Base-by-base conservation (phyloP, 2,888 invertebrate genomes). In the Yponomeuta plumbellus region DNA sequence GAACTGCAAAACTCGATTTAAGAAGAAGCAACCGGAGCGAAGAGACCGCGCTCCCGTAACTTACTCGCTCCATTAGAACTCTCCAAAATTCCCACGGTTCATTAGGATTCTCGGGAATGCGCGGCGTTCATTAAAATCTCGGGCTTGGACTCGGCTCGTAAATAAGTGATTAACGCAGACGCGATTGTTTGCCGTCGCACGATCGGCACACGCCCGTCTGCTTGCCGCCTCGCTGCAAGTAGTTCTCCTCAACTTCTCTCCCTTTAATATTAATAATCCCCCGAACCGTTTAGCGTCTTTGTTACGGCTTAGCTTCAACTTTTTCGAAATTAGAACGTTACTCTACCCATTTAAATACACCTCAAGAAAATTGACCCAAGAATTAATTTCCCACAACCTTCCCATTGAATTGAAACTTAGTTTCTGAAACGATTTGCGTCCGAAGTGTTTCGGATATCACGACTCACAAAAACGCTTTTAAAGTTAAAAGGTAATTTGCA, bases 131-230 rank as follows among this genome's bases (percentile, higher is more conserved):
- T 90, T 89, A 88, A 83, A 86, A 87, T 84, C 88, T 84, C 84
- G 81, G 83, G 75, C 76, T 79, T 80, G 80, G 81, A 85, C 80
- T 79, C 8, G 57, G 2, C 61, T 61, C 85, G 85, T 90, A 89
- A 91, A 91, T 91, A 90, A 89, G 88, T 89, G 90, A 90, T 90
- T 88, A 90, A 89, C 86, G 85, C 88, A 87, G 88, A 87, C 86
- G 80, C 83, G 83, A 88, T 91, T 91, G 90, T 90, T 90, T 88
- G 88, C 84, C 83, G 83, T 79, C 75, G 68, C 71, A 70, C 59
- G 22, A 23, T 59, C 59, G 59, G 13, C 59, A 23, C 11, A 22
- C 59, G 21, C 59, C 71, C 68, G 68, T 69, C 39, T 66, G 66
- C 66, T 67, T 66, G 72, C 69, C 74, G 72, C 17, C 34, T 65